Evolutionary conservation across 23 tunicate species (phyloP).

Genomic region (Halocynthia aurantium): DNA sequence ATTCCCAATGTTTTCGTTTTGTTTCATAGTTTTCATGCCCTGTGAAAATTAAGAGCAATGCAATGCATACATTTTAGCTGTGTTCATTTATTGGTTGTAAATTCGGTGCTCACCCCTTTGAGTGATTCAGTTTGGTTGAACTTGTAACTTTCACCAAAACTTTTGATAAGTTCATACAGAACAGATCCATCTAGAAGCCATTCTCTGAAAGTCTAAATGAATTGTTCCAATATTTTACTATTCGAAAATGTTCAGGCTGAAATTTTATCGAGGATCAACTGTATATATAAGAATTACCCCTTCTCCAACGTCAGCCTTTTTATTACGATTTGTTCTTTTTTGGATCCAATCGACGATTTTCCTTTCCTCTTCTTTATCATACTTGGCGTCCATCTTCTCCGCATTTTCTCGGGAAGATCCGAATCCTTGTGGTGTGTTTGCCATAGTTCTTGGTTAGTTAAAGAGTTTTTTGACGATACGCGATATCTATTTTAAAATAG

Average conservation of each 20-base stretch:
- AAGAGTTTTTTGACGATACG: too few relatives aligned
- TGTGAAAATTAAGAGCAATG: slow-evolving; percentile 1
- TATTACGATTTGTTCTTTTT: background rate
- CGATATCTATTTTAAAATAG: too few relatives aligned
- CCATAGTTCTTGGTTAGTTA: slow-evolving; percentile 9
- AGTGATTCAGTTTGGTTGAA: background rate
- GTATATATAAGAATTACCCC: background rate
- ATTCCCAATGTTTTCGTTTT: slow-evolving; percentile 13
- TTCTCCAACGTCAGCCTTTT: background rate
- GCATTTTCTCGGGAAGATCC: slow-evolving; percentile 19
- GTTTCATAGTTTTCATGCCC: slow-evolving; percentile 29
- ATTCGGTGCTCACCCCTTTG: too few relatives aligned
- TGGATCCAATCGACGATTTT: background rate
- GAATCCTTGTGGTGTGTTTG: slow-evolving; percentile 31
- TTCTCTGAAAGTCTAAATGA: slow-evolving; percentile 1
- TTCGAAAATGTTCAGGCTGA: too few relatives aligned
- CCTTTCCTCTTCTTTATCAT: background rate
- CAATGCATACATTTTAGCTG: slow-evolving; percentile 1
- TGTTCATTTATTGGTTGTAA: background rate
- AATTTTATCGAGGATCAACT: too few relatives aligned
- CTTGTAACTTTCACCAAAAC: background rate
- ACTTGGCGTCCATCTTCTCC: slow-evolving; percentile 20
- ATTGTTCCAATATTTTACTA: too few relatives aligned
- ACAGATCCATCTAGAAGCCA: slow-evolving; percentile 1
- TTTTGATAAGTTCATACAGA: background rate